Conservation (phyloP, 2,888 invertebrate species). For the Drosophila flavopinicola region DNA sequence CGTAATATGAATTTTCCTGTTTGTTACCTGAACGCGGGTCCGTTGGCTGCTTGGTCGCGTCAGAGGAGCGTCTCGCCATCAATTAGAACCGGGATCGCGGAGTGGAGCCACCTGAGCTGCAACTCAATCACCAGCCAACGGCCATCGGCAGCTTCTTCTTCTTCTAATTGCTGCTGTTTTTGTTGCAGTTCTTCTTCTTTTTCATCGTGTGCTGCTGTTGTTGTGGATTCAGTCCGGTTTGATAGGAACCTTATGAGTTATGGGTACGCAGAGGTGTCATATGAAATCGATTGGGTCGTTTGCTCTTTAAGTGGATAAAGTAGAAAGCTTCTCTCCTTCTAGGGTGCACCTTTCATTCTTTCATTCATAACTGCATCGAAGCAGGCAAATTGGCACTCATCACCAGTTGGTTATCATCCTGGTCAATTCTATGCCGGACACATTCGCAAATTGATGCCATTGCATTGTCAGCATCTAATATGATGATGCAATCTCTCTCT, state of each 20-base stretch:
- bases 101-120: conserved; percentile 66
- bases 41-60: conserved; percentile 25
- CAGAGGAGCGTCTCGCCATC: conserved; percentile 62
- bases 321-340: conserved; percentile 59
- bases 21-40: conserved; percentile 43
- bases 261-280: conserved; percentile 54
- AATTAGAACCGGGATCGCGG: conserved; percentile 57
- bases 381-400: conserved; percentile 61
- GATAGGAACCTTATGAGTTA: conserved; percentile 54
- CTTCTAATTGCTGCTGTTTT: conserved; percentile 71
- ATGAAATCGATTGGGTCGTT: conserved; percentile 27
- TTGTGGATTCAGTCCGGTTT: conserved; percentile 27
- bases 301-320: conserved; percentile 33
- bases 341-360: conserved; percentile 18
- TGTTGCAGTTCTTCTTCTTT: conserved; percentile 17
- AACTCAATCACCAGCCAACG: conserved; percentile 67
- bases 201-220: neutral
- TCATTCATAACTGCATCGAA: conserved; percentile 26
- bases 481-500: conserved; percentile 60
- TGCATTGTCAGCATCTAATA: conserved; percentile 28
- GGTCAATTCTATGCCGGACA: conserved; percentile 46
- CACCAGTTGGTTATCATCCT: conserved; percentile 23
- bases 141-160: conserved; percentile 61
- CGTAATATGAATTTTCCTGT: conserved; percentile 78
- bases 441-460: conserved; percentile 45